A percentile compares a stretch with the other conserved stretches of the same genome.
Evolutionary conservation across 2,888 invertebrate genomes (phyloP).

Genomic region (Eretmocerus hayati): DNA sequence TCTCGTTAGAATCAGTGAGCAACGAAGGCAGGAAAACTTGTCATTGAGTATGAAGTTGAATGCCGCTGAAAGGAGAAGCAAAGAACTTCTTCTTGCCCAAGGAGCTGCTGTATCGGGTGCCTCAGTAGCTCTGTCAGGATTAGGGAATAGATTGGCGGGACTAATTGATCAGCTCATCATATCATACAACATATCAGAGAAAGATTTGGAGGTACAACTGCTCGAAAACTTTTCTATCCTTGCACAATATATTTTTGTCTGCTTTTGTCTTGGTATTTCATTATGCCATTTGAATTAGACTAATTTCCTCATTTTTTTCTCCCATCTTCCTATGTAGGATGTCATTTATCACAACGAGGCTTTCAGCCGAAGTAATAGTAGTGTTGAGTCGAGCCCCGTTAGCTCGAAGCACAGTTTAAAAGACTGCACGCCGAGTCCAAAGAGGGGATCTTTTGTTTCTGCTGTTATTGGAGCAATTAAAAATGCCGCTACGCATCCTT

Average conservation of each 20-base stretch:
- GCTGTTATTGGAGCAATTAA: constrained; percentile 66
- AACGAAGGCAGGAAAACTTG: constrained; percentile 66
- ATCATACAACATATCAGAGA: constrained; percentile 68
- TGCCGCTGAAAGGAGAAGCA: constrained; percentile 57
- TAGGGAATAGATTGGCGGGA: constrained; percentile 62
- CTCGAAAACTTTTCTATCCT: background rate
- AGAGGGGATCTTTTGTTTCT: constrained; percentile 62
- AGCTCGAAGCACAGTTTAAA: constrained; percentile 42
- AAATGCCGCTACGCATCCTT: constrained; percentile 51
- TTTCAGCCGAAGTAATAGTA: constrained; percentile 63
- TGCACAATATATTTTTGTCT: no score
- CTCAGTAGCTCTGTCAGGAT: constrained; percentile 61
- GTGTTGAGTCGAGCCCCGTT: constrained; percentile 59
- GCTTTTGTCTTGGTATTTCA: background rate
- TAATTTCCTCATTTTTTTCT: constrained; percentile 1
- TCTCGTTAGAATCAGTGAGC: constrained; percentile 72
- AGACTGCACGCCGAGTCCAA: constrained; percentile 52
- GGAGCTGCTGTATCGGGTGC: constrained; percentile 65
- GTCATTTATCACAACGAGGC: constrained; percentile 74
- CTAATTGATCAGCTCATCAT: constrained; percentile 66
- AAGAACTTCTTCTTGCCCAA: constrained; percentile 61
- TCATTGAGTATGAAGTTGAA: constrained; percentile 60
- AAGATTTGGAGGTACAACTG: constrained; percentile 60
- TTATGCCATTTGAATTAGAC: background rate
- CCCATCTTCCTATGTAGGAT: constrained; percentile 50